Evolutionary conservation across 2,113 vertebrate species (phyloP).

Genomic region (Oceanodroma tethys): DNA sequence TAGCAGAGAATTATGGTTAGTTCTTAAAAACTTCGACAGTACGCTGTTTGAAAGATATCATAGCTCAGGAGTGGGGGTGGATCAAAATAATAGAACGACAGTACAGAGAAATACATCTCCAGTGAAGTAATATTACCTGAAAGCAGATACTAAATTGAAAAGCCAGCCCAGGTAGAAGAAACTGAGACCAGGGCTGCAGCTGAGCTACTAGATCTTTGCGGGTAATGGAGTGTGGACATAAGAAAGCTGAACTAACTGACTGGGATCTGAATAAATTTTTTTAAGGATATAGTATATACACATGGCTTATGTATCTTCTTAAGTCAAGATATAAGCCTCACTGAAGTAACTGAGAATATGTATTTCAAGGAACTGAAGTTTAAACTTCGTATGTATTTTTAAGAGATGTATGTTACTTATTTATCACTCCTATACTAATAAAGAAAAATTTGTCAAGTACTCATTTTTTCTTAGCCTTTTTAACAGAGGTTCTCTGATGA

Average conservation of each 20-base stretch:
- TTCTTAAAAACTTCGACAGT: background rate
- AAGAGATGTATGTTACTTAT: background rate
- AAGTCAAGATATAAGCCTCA: background rate
- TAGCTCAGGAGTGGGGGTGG: background rate
- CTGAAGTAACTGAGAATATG: background rate
- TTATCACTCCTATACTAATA: background rate
- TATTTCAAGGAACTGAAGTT: background rate
- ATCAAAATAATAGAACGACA: background rate
- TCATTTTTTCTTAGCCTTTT: background rate
- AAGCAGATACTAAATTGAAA: background rate
- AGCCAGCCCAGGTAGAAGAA: background rate
- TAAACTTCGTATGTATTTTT: background rate
- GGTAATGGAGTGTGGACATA: background rate
- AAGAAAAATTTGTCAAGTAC: background rate
- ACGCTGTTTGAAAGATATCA: background rate
- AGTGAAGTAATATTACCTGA: background rate
- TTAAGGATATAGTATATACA: no score
- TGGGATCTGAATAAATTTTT: background rate
- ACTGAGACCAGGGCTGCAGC: fast-evolving
- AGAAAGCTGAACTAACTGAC: background rate
- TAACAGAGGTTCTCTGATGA: background rate
- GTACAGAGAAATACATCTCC: background rate
- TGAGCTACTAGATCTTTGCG: background rate
- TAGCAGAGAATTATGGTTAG: background rate
- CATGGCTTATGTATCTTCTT: background rate